Conservation (phyloP, 2,888 invertebrate genomes). For the Drosophila nr. perissopoda region DNA sequence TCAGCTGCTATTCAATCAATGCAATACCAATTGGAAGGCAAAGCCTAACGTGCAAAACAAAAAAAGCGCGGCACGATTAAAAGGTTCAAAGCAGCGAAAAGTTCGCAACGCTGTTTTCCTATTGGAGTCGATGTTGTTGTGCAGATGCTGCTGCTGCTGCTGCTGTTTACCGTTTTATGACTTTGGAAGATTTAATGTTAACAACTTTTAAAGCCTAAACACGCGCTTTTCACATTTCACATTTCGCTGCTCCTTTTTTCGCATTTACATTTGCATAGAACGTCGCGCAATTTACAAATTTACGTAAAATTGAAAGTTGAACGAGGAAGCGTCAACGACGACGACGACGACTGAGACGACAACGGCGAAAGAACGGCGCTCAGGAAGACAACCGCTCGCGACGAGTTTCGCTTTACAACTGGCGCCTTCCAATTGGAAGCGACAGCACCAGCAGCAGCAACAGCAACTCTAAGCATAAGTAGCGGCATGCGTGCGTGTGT, state of each 20-base stretch:
- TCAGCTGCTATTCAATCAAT: slow-evolving; percentile 46
- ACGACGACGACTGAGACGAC: slow-evolving; percentile 18
- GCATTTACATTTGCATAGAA: slow-evolving; percentile 27
- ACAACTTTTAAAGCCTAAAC: slow-evolving; percentile 21
- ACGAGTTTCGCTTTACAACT: slow-evolving; percentile 77
- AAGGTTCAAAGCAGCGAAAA: slow-evolving; percentile 20
- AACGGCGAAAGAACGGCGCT: slow-evolving; percentile 30
- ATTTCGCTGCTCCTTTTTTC: slow-evolving; percentile 8
- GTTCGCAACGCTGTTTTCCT: slow-evolving; percentile 3
- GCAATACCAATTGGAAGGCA: slow-evolving; percentile 52
- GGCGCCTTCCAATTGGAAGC: slow-evolving; percentile 68
- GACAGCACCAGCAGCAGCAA: slow-evolving; percentile 36
- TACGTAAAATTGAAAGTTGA: slow-evolving; percentile 54
- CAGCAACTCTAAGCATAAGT: slow-evolving; percentile 38
- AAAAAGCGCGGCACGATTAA: slow-evolving; percentile 9
- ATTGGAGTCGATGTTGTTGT: not conserved
- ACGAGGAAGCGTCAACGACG: slow-evolving; percentile 10
- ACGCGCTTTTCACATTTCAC: slow-evolving; percentile 34
- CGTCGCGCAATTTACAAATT: slow-evolving; percentile 26
- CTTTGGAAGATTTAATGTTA: slow-evolving; percentile 27
- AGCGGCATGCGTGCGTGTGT: slow-evolving; percentile 46
- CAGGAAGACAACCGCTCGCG: slow-evolving; percentile 69
- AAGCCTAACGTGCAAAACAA: not conserved
- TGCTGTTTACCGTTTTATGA: slow-evolving; percentile 28
- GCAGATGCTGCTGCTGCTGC: slow-evolving; percentile 1